phyloP scores from a whole-genome alignment of 37 sponge, comb jelly and placozoan genomes.

The Agelas oroides region DNA sequence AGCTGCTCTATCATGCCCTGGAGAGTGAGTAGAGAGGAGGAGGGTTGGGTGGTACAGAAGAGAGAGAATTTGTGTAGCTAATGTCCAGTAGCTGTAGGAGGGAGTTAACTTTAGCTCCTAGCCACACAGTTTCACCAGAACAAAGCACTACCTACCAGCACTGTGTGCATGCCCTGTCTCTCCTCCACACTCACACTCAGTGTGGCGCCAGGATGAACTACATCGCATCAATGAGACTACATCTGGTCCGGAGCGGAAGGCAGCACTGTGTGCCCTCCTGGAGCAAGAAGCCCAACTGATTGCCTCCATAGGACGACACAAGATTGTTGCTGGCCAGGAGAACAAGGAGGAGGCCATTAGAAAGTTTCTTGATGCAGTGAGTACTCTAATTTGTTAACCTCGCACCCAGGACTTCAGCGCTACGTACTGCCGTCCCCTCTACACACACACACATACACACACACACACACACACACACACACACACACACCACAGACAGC shows the following conservation, averaged over 20 bases:
- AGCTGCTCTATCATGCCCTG: constrained; percentile 89
- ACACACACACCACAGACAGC: constrained; percentile 75
- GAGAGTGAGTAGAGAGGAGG: constrained; percentile 67
- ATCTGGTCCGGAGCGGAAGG: constrained; percentile 91
- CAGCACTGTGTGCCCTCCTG: constrained; percentile 89
- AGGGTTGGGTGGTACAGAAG: neutral
- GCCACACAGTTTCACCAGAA: neutral
- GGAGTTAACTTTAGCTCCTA: neutral
- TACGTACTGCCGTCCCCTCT: neutral
- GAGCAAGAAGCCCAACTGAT: constrained; percentile 95
- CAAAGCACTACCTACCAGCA: too few species aligned
- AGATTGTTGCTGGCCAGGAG: constrained; percentile 71
- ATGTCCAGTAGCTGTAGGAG: too few species aligned
- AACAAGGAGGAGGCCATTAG: constrained; percentile 37
- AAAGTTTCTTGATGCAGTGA: constrained; percentile 80
- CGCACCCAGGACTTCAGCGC: too few species aligned
- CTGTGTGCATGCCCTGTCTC: too few species aligned
- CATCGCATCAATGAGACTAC: constrained; percentile 75
- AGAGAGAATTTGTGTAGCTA: too few species aligned
- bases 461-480: constrained; percentile 28
- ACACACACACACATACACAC: constrained; percentile 12
- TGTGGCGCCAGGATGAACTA: constrained; percentile 92
- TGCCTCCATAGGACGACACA: constrained; percentile 91
- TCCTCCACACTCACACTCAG: neutral
- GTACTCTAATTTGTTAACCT: neutral